Base-by-base conservation (phyloP, 1,140 invertebrate species). In the Eupristina koningsbergeri region DNA sequence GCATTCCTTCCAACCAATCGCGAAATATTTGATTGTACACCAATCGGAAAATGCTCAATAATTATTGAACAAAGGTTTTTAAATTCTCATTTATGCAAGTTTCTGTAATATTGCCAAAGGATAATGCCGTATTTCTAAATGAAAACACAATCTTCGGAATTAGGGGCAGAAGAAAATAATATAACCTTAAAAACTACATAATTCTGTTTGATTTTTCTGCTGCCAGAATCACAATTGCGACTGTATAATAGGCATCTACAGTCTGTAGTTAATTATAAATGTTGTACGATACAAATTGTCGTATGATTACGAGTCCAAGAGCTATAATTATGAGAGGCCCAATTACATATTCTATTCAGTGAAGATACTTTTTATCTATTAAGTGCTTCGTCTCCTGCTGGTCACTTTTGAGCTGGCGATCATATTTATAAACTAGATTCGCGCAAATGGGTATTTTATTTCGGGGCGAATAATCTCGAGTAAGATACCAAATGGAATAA, bases 241-340 rank as follows among this genome's bases (percentile, higher is more conserved):
- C 34, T 34, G 13, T 36, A 39, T 67, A 36, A 67, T 67, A 1
- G 31, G 13, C 64, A 67, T 36, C 22, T 67, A 17, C 36, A 67
- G 64, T 34, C 36, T 19, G 36, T 19, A 67, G 64, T 67, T 67
- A 67, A 67, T 67, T 67, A 67, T 67, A 67, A 67, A 67, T 15
- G 64, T 22, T 36, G 64, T 19, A 19, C 19, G 64, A 36, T 39
- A 67, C 31, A 67, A 67, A 67, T 67, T 67, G 64, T 67, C 36
- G 64, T 39, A 29, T 19, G 64, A 67, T 67, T 67, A 34, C 64
- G 36, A 34, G 19, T 34, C 36, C 64, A 6, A 36, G 11, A 22
- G 34, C 34, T 67, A 36, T 19, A 67, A 67, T 67, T 67, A 34
- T 67, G 3, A 13, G 36, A 36, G 64, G 34, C 34, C 64, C 64